These are phyloP conservation scores for Chlorocebus sabaeus DNA, from an alignment of 2,113 vertebrate genomes.

Conservation along the genomic window DNA sequence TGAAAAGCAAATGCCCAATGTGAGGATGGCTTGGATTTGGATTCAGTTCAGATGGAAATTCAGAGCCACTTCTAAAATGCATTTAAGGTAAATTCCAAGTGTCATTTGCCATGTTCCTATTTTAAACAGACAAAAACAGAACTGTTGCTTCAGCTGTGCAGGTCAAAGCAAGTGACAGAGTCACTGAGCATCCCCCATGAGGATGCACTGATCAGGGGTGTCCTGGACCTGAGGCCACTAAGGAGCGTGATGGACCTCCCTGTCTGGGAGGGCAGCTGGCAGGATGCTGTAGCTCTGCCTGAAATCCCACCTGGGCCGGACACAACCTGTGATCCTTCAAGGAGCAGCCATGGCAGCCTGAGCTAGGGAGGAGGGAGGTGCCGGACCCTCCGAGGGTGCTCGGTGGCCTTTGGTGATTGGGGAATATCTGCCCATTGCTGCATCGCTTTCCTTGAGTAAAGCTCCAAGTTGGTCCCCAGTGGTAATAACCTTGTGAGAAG, in stretches of 20 bases:
- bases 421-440: neutral
- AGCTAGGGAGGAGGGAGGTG: neutral
- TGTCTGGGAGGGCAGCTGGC: too few relatives aligned
- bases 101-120: neutral
- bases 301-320: rapidly evolving
- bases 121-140: neutral
- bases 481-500: neutral
- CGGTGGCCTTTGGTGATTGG: neutral
- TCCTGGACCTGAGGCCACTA: neutral
- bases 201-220: neutral
- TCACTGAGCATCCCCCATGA: neutral
- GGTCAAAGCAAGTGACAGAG: neutral
- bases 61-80: neutral
- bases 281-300: neutral
- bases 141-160: neutral
- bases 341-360: neutral
- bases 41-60: neutral
- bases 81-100: neutral
- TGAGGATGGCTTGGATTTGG: neutral
- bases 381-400: rapidly evolving
- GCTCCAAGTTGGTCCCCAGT: too few relatives aligned
- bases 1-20: neutral
- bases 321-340: neutral
- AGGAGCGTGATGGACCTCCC: neutral
- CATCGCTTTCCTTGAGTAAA: neutral